A percentile compares a stretch with the other conserved stretches of the same genome.
phyloP scores from a whole-genome alignment of 2,113 vertebrate species.

The Rhombomys opimus region DNA sequence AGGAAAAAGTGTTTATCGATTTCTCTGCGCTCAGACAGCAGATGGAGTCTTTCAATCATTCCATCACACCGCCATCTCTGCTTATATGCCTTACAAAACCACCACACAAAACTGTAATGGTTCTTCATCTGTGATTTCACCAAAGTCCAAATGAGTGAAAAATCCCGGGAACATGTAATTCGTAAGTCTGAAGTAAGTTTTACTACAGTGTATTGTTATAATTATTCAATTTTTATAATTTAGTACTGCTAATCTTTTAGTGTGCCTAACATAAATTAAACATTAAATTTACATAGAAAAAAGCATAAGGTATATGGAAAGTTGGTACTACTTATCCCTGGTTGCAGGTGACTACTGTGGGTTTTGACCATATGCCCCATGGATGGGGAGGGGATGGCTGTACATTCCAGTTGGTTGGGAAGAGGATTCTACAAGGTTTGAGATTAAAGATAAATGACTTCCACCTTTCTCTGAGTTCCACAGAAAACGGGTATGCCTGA shows the following conservation, averaged over 20 bases:
- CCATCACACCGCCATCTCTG: not conserved
- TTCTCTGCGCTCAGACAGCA: constrained; percentile 16
- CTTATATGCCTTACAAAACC: not conserved
- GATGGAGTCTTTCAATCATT: not conserved
- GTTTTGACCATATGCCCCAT: not conserved
- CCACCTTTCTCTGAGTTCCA: not conserved
- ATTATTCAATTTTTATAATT: not conserved
- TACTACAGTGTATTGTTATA: not conserved
- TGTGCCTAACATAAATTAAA: not conserved
- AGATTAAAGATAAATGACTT: constrained; percentile 12
- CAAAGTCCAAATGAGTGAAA: not conserved
- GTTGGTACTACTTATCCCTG: too few species aligned
- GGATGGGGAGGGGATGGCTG: not conserved
- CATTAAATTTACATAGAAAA: not conserved
- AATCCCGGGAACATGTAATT: not conserved
- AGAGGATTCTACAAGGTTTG: not conserved
- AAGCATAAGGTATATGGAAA: not conserved
- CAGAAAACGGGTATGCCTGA: not conserved
- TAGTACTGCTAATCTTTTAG: not conserved
- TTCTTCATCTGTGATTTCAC: not conserved
- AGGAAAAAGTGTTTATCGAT: not conserved
- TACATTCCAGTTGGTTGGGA: not conserved
- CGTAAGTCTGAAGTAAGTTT: not conserved
- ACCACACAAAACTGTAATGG: not conserved
- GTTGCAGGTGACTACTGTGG: too few species aligned